Evolutionary conservation across 2,797 vertebrate genomes (phyloP), one percentile per base, ranked within the genome.

Genomic region (Enteromius thamalakanensis): DNA sequence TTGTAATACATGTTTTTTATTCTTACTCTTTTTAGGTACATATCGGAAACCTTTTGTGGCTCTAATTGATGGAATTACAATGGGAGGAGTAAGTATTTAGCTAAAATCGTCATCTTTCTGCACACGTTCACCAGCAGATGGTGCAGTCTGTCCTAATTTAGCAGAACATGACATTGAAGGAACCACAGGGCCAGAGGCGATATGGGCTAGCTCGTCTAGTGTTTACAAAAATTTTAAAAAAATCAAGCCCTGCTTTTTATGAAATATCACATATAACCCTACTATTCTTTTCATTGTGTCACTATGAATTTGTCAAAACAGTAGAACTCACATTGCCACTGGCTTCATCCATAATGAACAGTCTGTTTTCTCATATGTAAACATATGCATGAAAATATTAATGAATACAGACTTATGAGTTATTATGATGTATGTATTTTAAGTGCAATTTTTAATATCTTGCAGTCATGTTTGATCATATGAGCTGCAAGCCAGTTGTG

Each of bases 1-100:
- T 45, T 51, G 79, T 58, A 23, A 58, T 23, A 4, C 4, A 23
- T 23, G 4, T 21, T 4, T 23, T 23, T 58, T 40, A 1, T 6
- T 70, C 65, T 88, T 72, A 93, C 77, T 81, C 14, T 85, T 91
- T 89, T 11, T 47, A 99, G 98, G 91, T 76, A 91, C 92, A 3
- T 99, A 82, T 89, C 93, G 71, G 90, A 99, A 98, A 88, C 97
- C 96, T 0, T 99, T 97, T 81, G 91, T 99, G 55, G 97, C 98
- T 29, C 91, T 99, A 60, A 97, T 99, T 0, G 95, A 97, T 91
- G 98, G 98, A 80, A 96, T 99, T 90, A 98, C 97, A 75, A 99
- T 99, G 97, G 98, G 98, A 93, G 98, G 96, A 82, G 98, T 99
- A 92, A 99, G 98, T 96, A 89, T 51, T 40, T 21, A 4, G 69